A percentile compares a stretch with the other conserved stretches of the same genome.
Conservation (phyloP, 2,888 invertebrate species). For the Netelia melanura region DNA sequence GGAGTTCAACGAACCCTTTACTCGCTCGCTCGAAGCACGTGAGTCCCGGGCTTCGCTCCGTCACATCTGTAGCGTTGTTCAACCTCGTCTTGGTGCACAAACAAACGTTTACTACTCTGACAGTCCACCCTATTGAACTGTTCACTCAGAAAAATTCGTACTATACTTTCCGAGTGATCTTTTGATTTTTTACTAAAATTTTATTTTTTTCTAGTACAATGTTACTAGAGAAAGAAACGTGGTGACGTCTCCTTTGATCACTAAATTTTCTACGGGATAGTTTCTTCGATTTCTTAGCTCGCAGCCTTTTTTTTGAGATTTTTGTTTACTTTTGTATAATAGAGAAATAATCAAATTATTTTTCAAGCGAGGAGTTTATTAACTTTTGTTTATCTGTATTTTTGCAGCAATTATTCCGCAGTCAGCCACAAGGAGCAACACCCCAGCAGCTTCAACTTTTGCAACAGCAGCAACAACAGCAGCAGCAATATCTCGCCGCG, state of each 20-base stretch:
- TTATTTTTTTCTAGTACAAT: background rate
- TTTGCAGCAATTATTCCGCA: conserved; percentile 95
- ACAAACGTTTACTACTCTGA: conserved; percentile 1
- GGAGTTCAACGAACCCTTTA: conserved; percentile 80
- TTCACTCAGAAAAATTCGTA: background rate
- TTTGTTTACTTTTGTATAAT: background rate
- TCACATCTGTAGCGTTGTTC: conserved; percentile 55
- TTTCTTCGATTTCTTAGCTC: conserved; percentile 28
- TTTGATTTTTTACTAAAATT: too few species aligned
- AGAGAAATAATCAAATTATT: background rate
- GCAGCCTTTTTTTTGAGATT: background rate
- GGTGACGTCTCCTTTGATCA: background rate
- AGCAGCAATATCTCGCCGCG: conserved; percentile 87
- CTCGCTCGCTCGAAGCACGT: conserved; percentile 52
- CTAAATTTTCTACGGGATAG: background rate
- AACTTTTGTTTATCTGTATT: conserved; percentile 51
- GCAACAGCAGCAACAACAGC: conserved; percentile 88
- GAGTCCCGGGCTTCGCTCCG: conserved; percentile 59
- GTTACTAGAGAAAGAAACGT: background rate
- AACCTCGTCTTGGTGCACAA: conserved; percentile 59
- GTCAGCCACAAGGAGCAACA: conserved; percentile 89
- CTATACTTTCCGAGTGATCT: background rate
- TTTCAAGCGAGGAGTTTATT: background rate
- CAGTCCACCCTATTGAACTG: background rate
- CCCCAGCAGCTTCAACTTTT: conserved; percentile 89